Conservation (phyloP, 2,113 vertebrate species). For the Lophius piscatorius region DNA sequence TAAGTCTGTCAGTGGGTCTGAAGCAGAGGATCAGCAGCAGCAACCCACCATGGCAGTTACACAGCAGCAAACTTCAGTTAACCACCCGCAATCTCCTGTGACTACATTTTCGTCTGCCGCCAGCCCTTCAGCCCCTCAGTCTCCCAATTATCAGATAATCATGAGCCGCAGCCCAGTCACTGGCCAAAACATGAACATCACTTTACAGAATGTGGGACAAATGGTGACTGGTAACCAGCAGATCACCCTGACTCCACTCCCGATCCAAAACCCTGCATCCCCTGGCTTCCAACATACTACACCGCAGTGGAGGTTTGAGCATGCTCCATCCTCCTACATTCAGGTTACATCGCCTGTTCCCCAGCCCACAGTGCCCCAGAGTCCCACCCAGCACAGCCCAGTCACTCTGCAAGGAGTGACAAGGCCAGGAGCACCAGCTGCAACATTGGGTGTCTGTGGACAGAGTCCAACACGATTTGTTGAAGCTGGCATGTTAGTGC, state of each 20-base stretch:
- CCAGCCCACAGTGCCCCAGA: constrained; percentile 88
- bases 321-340: constrained; percentile 87
- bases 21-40: constrained; percentile 87
- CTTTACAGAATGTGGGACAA: constrained; percentile 88
- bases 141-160: constrained; percentile 91
- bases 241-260: constrained; percentile 88
- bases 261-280: constrained; percentile 85
- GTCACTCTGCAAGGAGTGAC: constrained; percentile 83
- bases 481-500: constrained; percentile 87
- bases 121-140: constrained; percentile 90
- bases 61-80: constrained; percentile 76
- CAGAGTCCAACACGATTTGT: constrained; percentile 89
- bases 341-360: constrained; percentile 90
- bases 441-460: constrained; percentile 84
- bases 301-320: constrained; percentile 87
- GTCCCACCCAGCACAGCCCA: constrained; percentile 88
- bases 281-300: constrained; percentile 90
- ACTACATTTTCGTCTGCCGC: constrained; percentile 88
- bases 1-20: constrained; percentile 88
- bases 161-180: constrained; percentile 91
- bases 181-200: constrained; percentile 93
- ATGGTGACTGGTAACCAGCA: constrained; percentile 88
- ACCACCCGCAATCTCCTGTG: constrained; percentile 89
- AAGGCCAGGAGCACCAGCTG: constrained; percentile 79
- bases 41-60: constrained; percentile 79